phyloP scores from a whole-genome alignment of 2,888 invertebrate genomes.

The Gordius sp. region DNA sequence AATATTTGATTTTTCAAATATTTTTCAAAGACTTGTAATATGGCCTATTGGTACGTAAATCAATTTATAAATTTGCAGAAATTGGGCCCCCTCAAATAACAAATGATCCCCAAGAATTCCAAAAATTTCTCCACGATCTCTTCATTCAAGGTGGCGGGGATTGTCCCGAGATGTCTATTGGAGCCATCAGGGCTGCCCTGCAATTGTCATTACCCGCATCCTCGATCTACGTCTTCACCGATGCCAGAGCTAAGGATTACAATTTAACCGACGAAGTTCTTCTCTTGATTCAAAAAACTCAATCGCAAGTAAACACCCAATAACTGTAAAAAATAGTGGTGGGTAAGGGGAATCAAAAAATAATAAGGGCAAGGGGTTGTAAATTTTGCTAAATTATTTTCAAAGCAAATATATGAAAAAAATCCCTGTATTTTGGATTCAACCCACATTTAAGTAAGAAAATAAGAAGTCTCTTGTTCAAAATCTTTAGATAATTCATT shows the following conservation, averaged over 20 bases:
- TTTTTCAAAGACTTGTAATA: too few species aligned
- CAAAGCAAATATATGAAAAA: too few species aligned
- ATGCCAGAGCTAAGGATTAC: slow-evolving; percentile 44
- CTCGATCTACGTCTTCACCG: slow-evolving; percentile 48
- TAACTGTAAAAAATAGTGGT: not conserved
- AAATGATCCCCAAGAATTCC: slow-evolving; percentile 37
- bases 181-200: slow-evolving; percentile 41
- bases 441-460: too few species aligned
- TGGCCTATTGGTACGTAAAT: slow-evolving; percentile 19
- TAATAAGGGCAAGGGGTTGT: too few species aligned
- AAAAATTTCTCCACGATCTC: slow-evolving; percentile 35
- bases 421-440: too few species aligned
- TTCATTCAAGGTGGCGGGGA: slow-evolving; percentile 43
- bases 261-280: slow-evolving; percentile 38
- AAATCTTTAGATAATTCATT: too few species aligned
- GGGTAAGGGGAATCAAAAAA: not conserved
- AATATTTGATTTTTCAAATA: too few species aligned
- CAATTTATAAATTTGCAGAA: slow-evolving; percentile 29
- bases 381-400: too few species aligned
- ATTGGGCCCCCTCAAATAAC: slow-evolving; percentile 41
- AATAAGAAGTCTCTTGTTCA: too few species aligned
- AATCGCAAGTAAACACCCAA: slow-evolving; percentile 37
- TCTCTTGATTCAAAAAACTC: slow-evolving; percentile 42
- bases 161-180: slow-evolving; percentile 45
- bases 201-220: slow-evolving; percentile 40